phyloP scores from a whole-genome alignment of 2,113 vertebrate genomes.

The Crotalus horridus region DNA sequence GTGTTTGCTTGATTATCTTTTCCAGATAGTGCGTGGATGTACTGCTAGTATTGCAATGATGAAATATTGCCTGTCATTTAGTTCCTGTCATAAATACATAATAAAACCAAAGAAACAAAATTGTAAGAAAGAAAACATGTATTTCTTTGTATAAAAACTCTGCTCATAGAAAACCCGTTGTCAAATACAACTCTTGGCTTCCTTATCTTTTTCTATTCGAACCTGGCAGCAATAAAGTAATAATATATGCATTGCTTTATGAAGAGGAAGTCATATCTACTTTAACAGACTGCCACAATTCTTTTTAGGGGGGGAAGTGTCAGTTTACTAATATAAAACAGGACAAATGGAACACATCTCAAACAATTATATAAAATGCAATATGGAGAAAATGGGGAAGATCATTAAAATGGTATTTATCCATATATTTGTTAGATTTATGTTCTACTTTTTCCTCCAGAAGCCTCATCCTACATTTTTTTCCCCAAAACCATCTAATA shows the following conservation, averaged over 20 bases:
- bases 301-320: background rate
- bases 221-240: background rate
- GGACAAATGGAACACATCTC: background rate
- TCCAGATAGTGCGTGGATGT: background rate
- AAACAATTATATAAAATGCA: background rate
- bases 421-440: background rate
- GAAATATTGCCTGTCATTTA: background rate
- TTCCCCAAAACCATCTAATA: background rate
- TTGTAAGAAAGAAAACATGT: slow-evolving; percentile 17
- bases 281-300: background rate
- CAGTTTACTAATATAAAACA: background rate
- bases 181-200: background rate
- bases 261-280: background rate
- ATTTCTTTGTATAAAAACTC: background rate
- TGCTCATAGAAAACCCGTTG: slow-evolving; percentile 1
- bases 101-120: background rate
- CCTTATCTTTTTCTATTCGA: slow-evolving; percentile 2
- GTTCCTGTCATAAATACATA: slow-evolving; percentile 6
- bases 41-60: background rate
- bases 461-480: background rate
- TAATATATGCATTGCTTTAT: background rate
- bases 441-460: background rate
- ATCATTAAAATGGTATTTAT: background rate
- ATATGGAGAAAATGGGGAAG: background rate
- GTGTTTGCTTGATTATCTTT: background rate